phyloP scores from a whole-genome alignment of 2,113 vertebrate species.

The Zosterops hypoxanthus region DNA sequence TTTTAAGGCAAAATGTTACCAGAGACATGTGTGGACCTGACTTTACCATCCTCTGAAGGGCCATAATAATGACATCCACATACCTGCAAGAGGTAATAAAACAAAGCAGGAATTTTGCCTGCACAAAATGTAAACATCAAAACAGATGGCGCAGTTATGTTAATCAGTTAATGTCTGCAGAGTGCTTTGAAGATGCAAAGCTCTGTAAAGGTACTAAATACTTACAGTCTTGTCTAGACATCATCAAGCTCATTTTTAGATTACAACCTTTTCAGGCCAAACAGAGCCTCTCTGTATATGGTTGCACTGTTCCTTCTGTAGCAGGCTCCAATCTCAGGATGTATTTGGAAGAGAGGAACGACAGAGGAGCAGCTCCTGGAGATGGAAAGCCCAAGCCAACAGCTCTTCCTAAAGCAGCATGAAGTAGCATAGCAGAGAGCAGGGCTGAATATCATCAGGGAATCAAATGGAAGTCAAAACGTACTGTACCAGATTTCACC shows the following conservation, averaged over 20 bases:
- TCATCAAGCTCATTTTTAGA: constrained; percentile 38
- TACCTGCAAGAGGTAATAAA: constrained; percentile 58
- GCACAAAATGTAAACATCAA: constrained; percentile 62
- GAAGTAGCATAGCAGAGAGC: background rate
- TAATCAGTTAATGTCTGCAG: constrained; percentile 51
- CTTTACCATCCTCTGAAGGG: constrained; percentile 23
- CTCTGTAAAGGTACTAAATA: constrained; percentile 45
- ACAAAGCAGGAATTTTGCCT: constrained; percentile 53
- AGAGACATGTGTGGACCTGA: constrained; percentile 18
- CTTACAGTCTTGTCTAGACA: constrained; percentile 63
- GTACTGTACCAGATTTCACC: background rate
- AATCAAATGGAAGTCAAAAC: background rate
- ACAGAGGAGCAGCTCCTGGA: background rate
- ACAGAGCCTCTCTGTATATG: background rate
- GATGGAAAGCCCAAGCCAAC: background rate
- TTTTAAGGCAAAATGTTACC: constrained; percentile 43
- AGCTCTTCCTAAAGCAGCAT: background rate
- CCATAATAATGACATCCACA: constrained; percentile 53
- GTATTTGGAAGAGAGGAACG: background rate
- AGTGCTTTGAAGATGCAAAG: constrained; percentile 58
- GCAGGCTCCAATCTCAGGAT: background rate
- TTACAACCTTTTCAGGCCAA: constrained; percentile 28
- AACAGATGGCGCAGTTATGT: constrained; percentile 67
- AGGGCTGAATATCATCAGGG: background rate
- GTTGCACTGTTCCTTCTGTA: background rate